Evolutionary conservation across 2,888 invertebrate genomes (phyloP), one percentile per base, ranked within the genome.

Genomic region (Tetramorium bicarinatum): DNA sequence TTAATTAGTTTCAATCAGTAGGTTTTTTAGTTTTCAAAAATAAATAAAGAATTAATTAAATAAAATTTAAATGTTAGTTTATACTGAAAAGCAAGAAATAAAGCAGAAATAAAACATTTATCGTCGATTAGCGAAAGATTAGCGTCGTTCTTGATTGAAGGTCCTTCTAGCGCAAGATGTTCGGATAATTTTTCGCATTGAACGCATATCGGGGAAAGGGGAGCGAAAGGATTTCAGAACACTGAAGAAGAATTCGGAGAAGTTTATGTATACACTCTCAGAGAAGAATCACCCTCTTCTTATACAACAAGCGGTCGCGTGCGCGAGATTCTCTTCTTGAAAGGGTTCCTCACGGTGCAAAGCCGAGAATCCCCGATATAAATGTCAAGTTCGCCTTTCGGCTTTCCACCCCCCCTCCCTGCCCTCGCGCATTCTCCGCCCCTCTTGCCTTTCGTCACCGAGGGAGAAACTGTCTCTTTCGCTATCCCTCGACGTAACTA

Each of bases 281-380:
- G 41, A 13, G 11, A 25, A 29, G 44, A 61, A 9, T 54, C 52
- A 80, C 82, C 77, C 69, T 83, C 34, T 82, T 64, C 77, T 64
- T 62, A 38, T 62, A 61, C 79, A 69, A 71, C 25, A 29, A 67
- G 79, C 79, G 71, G 74, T 83, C 77, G 66, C 71, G 77, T 83
- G 83, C 87, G 66, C 82, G 62, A 77, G 62, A 87, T 76, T 72
- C 83, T 29, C 41, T 72, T 69, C 84, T 72, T 61, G 88, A 90
- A 90, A 90, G 90, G 90, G 90, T 91, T 90, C 88, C 83, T 34
- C 52, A 18, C 84, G 90, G 93, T 94, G 94, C 91, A 94, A 95
- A 94, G 93, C 94, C 94, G 94, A 93, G 94, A 94, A 95, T 95
- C 93, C 93, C 93, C 91, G 91, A 93, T 93, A 94, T 93, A 94